Base-by-base conservation (phyloP, 2,797 vertebrate species). In the Menidia menidia region DNA sequence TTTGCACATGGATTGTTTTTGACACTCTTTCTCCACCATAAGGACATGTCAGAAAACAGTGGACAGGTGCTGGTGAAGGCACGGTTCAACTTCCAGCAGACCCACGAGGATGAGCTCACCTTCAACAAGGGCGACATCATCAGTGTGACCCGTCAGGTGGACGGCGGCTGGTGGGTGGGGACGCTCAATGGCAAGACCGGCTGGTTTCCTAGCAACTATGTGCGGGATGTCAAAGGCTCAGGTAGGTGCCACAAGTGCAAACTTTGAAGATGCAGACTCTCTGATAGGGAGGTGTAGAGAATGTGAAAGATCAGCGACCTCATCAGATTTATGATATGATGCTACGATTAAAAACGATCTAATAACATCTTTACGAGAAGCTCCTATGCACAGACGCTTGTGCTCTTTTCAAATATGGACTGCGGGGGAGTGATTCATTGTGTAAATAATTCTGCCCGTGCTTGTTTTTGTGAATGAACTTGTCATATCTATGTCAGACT, bases 181-280 rank as follows among this genome's bases (percentile, higher is more conserved):
- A 91, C 81, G 45, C 80, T 96, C 63, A 96, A 92, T 25, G 96
- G 97, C 89, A 96, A 90, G 92, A 96, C 94, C 0, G 98, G 98
- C 41, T 99, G 98, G 98, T 99, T 99, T 90, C 98, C 98, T 33
- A 99, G 97, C 94, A 99, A 99, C 94, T 99, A 99, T 0, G 97
- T 98, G 68, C 93, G 96, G 32, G 98, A 99, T 94, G 75, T 98
- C 89, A 99, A 99, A 93, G 96, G 97, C 71, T 96, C 95, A 2
- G 98, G 98, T 98, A 75, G 87, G 97, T 95, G 53, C 75, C 61
- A 55, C 57, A 6, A 0, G 43, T 30, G 5, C 19, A 35, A 14
- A 39, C 12, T 7, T 6, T 6, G 47, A 30, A 52, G 19, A 54
- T 39, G 47, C 19, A 14, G 47, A 47, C 41, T 54, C 16, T 59